A percentile compares a stretch with the other conserved stretches of the same genome.
Evolutionary conservation across 2,113 vertebrate species (phyloP).

Genomic region (Micromys minutus): DNA sequence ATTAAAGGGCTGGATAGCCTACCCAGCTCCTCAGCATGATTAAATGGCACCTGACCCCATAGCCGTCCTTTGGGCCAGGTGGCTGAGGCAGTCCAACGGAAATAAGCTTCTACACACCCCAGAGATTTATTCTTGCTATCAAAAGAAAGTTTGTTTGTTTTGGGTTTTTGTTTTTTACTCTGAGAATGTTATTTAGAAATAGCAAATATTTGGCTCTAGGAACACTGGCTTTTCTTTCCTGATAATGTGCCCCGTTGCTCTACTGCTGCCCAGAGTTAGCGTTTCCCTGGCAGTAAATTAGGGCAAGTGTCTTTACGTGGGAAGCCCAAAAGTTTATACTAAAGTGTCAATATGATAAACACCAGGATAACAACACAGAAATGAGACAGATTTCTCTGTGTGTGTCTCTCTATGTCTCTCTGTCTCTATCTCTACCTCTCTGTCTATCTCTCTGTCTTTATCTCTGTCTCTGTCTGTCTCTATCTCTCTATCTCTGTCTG

Average conservation of each 20-base stretch:
- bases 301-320: not conserved
- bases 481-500: not conserved
- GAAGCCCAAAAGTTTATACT: constrained; percentile 59
- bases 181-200: constrained; percentile 2
- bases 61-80: not conserved
- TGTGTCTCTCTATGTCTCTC: not conserved
- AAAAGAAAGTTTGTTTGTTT: not conserved
- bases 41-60: not conserved
- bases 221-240: not conserved
- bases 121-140: not conserved
- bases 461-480: no score
- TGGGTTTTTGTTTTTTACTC: not conserved
- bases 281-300: constrained; percentile 44
- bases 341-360: constrained; percentile 61
- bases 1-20: not conserved
- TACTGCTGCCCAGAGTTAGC: not conserved
- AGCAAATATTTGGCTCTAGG: not conserved
- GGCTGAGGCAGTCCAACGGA: not conserved
- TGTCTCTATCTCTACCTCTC: not conserved
- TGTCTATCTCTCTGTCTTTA: no score
- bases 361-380: constrained; percentile 33
- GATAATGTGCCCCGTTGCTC: not conserved
- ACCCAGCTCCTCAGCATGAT: not conserved
- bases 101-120: not conserved
- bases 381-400: not conserved